Percentiles rank a stretch among this genome's conserved stretches.
These are phyloP conservation scores for Andrena bicolor DNA, from an alignment of 2,888 invertebrate genomes.

Conservation along the genomic window DNA sequence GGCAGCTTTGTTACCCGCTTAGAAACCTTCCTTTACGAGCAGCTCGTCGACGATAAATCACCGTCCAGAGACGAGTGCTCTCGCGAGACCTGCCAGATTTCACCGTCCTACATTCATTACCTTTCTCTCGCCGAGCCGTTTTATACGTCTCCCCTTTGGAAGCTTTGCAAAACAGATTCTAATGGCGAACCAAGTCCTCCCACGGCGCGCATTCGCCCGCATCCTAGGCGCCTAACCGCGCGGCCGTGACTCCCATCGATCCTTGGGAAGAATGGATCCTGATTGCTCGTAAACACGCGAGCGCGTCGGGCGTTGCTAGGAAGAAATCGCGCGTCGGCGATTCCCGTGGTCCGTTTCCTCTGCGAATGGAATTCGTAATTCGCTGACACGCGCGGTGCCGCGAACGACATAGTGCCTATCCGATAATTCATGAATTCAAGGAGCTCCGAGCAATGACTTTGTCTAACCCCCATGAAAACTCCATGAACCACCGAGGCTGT, in stretches of 20 bases:
- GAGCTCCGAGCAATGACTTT: too few relatives aligned
- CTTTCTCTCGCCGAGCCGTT: constrained; percentile 33
- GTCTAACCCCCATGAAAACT: background rate
- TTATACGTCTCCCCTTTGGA: constrained; percentile 45
- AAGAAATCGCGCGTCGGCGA: background rate
- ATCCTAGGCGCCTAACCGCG: background rate
- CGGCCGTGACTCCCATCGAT: background rate
- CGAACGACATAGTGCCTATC: background rate
- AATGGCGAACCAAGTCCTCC: constrained; percentile 12
- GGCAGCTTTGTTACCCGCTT: constrained; percentile 12
- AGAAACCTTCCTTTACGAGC: constrained; percentile 46
- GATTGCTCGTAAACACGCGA: constrained; percentile 52
- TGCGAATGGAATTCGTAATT: background rate
- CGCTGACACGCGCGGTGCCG: background rate
- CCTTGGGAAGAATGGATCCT: background rate
- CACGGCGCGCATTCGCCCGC: constrained; percentile 11
- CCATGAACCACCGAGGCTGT: constrained; percentile 3
- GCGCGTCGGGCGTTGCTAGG: background rate
- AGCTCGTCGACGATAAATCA: constrained; percentile 61
- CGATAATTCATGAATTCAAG: too few relatives aligned
- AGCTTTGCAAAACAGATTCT: constrained; percentile 58
- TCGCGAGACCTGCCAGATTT: constrained; percentile 49
- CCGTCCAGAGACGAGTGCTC: constrained; percentile 41
- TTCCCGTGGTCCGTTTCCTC: background rate
- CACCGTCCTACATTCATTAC: constrained; percentile 62